These are phyloP conservation scores for Agrypnus murinus DNA, from an alignment of 2,888 invertebrate genomes.

Conservation along the genomic window DNA sequence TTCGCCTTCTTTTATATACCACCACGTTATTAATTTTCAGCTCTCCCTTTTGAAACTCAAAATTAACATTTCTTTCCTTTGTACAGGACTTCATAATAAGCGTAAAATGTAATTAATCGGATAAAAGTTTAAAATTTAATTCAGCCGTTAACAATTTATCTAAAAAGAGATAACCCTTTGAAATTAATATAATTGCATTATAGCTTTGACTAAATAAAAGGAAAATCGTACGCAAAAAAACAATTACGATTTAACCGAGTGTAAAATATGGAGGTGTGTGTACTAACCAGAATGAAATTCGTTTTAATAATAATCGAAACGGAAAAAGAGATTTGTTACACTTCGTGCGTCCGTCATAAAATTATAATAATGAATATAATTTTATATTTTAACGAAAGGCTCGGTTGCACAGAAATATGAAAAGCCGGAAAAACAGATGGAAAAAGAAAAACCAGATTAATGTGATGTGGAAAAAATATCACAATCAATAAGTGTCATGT, in stretches of 20 bases:
- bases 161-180: conserved; percentile 47
- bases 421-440: too few species aligned
- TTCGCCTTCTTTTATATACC: conserved; percentile 23
- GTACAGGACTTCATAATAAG: conserved; percentile 42
- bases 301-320: not conserved
- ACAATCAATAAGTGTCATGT: too few species aligned
- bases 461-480: too few species aligned
- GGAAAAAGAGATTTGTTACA: not conserved
- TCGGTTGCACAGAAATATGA: too few species aligned
- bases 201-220: conserved; percentile 36
- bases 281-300: not conserved
- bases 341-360: not conserved
- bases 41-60: conserved; percentile 39
- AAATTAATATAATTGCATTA: conserved; percentile 43
- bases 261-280: conserved; percentile 24
- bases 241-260: conserved; percentile 28
- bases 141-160: conserved; percentile 44
- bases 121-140: conserved; percentile 46
- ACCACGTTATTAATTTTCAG: conserved; percentile 42
- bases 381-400: too few species aligned
- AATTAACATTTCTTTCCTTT: conserved; percentile 48
- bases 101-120: conserved; percentile 49
- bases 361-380: too few species aligned
- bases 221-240: conserved; percentile 27
- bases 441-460: too few species aligned